Evolutionary conservation across 2,113 vertebrate species (phyloP).

Genomic region (Limnothrissa miodon): DNA sequence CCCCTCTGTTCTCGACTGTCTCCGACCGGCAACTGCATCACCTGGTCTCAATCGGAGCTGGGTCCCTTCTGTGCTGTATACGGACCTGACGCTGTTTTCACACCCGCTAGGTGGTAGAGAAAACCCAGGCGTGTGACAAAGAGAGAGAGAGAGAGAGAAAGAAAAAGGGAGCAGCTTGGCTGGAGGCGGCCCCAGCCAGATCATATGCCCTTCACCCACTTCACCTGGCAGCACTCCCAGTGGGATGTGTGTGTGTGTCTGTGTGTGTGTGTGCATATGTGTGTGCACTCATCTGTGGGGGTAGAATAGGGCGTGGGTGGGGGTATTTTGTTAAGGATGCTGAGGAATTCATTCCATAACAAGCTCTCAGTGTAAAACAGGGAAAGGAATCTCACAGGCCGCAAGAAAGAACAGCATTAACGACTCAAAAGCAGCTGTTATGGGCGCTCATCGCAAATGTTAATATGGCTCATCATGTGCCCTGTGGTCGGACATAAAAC

Average conservation of each 20-base stretch:
- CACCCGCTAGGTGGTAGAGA: constrained; percentile 15
- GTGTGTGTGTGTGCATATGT: not conserved
- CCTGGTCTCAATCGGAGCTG: constrained; percentile 2
- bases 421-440: not conserved
- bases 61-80: not conserved
- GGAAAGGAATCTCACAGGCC: not conserved
- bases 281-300: not conserved
- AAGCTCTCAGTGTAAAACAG: not conserved
- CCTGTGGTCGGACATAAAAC: not conserved
- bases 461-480: not conserved
- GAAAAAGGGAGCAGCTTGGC: not conserved
- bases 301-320: not conserved
- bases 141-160: not conserved
- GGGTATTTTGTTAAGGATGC: not conserved
- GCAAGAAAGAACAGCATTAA: not conserved
- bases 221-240: constrained; percentile 19
- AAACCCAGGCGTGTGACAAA: not conserved
- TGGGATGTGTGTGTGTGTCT: constrained; percentile 7
- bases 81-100: constrained; percentile 1
- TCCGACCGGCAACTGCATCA: not conserved
- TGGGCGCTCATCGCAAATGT: not conserved
- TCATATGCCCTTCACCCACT: constrained; percentile 6
- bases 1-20: not conserved
- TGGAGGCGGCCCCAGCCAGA: not conserved
- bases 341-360: not conserved